These are phyloP conservation scores for Muschampia plurimacula DNA, from an alignment of 2,888 invertebrate species.

Conservation along the genomic window DNA sequence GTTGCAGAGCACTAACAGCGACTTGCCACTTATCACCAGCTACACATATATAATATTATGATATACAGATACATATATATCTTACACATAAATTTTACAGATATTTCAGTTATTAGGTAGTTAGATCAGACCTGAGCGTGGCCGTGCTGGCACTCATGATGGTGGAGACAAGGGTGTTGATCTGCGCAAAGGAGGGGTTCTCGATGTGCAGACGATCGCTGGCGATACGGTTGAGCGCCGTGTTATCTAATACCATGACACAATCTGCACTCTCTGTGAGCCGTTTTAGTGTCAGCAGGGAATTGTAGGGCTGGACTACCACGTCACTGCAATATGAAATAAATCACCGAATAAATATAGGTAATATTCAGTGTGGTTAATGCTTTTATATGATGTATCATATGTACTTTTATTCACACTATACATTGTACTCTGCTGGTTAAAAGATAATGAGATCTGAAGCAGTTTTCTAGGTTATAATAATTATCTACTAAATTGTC, in stretches of 20 bases:
- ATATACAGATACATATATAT: background rate
- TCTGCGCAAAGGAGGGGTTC: slow-evolving; percentile 98
- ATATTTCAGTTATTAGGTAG: background rate
- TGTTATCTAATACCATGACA: slow-evolving; percentile 98
- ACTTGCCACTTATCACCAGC: too few relatives aligned
- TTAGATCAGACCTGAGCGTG: slow-evolving; percentile 88
- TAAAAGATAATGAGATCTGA: too few relatives aligned
- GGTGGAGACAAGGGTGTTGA: slow-evolving; percentile 98
- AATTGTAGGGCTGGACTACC: slow-evolving; percentile 98
- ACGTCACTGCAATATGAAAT: slow-evolving; percentile 90
- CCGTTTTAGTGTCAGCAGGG: slow-evolving; percentile 96
- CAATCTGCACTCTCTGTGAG: slow-evolving; percentile 98
- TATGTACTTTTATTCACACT: too few relatives aligned
- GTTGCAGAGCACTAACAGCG: too few relatives aligned
- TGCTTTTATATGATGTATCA: too few relatives aligned
- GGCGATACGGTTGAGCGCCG: slow-evolving; percentile 97
- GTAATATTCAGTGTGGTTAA: too few relatives aligned
- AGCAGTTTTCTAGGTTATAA: too few relatives aligned
- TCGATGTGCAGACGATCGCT: slow-evolving; percentile 97
- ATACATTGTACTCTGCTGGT: too few relatives aligned
- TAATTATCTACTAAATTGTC: too few relatives aligned
- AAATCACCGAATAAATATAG: background rate
- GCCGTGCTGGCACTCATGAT: slow-evolving; percentile 99
- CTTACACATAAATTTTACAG: background rate
- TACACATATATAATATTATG: background rate